Conservation (phyloP, 2,888 invertebrate species). For the Plusia festucae region DNA sequence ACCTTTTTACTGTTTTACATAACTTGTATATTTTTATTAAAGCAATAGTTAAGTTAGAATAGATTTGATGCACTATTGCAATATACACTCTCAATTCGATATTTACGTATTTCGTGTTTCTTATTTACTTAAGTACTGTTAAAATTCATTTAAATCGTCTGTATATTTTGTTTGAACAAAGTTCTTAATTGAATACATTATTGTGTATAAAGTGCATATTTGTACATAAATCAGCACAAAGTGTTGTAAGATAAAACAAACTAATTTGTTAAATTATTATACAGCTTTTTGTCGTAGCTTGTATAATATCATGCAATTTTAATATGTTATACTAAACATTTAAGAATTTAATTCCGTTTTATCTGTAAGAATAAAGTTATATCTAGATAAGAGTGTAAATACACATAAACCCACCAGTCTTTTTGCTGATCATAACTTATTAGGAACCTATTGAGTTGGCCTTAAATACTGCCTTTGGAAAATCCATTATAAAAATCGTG, state of each 20-base stretch:
- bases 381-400: slow-evolving; percentile 68
- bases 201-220: slow-evolving; percentile 66
- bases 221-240: slow-evolving; percentile 79
- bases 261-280: slow-evolving; percentile 60
- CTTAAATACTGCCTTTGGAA: slow-evolving; percentile 41
- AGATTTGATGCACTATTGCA: slow-evolving; percentile 40
- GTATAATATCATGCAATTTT: slow-evolving; percentile 71
- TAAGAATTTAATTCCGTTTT: slow-evolving; percentile 49
- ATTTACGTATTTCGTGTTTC: slow-evolving; percentile 44
- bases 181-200: slow-evolving; percentile 72
- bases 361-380: slow-evolving; percentile 38
- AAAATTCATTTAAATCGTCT: slow-evolving; percentile 59
- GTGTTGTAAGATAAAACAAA: slow-evolving; percentile 72
- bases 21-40: slow-evolving; percentile 38
- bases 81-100: slow-evolving; percentile 59
- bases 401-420: slow-evolving; percentile 78
- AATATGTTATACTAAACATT: slow-evolving; percentile 61
- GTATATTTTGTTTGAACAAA: slow-evolving; percentile 84
- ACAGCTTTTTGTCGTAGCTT: slow-evolving; percentile 62
- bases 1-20: slow-evolving; percentile 51
- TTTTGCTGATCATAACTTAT: slow-evolving; percentile 64
- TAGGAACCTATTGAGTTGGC: slow-evolving; percentile 37
- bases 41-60: slow-evolving; percentile 35
- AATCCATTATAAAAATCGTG: slow-evolving; percentile 58
- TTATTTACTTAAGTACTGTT: slow-evolving; percentile 59